Evolutionary conservation across 1,140 invertebrate genomes (phyloP).

Genomic region (Cataglyphis hispanica): DNA sequence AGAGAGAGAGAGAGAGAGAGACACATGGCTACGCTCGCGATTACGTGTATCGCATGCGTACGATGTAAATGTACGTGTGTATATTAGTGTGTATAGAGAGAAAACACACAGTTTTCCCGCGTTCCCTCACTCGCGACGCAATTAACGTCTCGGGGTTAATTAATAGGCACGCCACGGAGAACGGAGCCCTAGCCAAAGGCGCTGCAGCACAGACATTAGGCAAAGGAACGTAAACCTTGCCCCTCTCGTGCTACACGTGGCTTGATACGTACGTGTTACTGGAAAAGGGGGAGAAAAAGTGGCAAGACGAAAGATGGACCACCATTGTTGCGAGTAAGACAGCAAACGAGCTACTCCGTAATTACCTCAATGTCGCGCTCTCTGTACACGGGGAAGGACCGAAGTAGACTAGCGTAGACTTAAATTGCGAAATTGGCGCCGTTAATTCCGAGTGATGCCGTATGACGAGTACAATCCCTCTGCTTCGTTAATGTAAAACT

Average conservation of each 20-base stretch:
- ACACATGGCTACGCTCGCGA: conserved; percentile 42
- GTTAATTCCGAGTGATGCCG: conserved; percentile 66
- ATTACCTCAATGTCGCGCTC: conserved; percentile 72
- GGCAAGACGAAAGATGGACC: conserved; percentile 31
- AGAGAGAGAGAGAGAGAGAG: conserved; percentile 51
- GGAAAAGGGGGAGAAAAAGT: neutral
- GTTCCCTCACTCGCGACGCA: conserved; percentile 64
- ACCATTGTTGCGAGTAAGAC: conserved; percentile 34
- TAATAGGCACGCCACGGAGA: conserved; percentile 74
- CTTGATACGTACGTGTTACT: conserved; percentile 32
- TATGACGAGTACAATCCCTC: conserved; percentile 52
- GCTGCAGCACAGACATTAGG: conserved; percentile 71
- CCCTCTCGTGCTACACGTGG: conserved; percentile 15
- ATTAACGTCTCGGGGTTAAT: conserved; percentile 77
- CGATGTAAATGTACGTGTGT: neutral
- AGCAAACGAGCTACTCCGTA: conserved; percentile 35
- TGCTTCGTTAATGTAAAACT: conserved; percentile 71
- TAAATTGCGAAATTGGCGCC: conserved; percentile 73
- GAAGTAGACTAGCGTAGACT: conserved; percentile 47
- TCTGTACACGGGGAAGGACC: neutral
- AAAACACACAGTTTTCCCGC: conserved; percentile 38
- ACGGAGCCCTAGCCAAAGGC: conserved; percentile 72
- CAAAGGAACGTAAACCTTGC: conserved; percentile 73
- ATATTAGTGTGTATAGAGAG: neutral
- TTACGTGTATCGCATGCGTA: conserved; percentile 36